Evolutionary conservation across 2,888 invertebrate genomes (phyloP), one percentile per base, ranked within the genome.

Genomic region (Punctoribates punctum): DNA sequence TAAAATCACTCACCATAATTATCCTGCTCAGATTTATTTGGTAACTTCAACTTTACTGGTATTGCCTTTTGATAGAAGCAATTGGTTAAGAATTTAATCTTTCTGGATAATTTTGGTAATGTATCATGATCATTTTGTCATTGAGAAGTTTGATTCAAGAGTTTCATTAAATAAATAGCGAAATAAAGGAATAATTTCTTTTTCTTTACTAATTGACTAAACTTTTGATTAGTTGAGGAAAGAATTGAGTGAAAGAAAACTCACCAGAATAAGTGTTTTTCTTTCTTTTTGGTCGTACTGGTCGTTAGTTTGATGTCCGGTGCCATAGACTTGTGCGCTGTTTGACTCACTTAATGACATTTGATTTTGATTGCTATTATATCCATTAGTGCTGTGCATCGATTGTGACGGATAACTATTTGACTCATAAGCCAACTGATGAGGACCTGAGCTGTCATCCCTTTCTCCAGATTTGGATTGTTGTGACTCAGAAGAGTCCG

Each of bases 261-360:
- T 29, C 5, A 65, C 65, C 34, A 65, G 27, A 38, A 65, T 65
- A 29, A 65, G n/a, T 13, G 65, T 65, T 34, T 65, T 65, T 65
- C 38, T 29, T 6, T 65, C 65, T 65, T 65, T 65, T 29, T 15
- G 6, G 34, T 65, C 65, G 9, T n/a, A 65, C 13, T 65, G 65
- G 20, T 57, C 25, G 6, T 57, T 25, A n/a, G 9, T 57, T 25
- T 57, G 57, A 57, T 57, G 25, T 57, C 34, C 29, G 38, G 65
- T 34, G 27, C 65, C 38, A 65, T 38, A 29, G n/a, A 20, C 34
- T 11, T 29, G 38, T 15, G 34, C 17, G 29, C 38, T 20, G 29
- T 17, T 62, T 8, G 65, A 65, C 9, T 29, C 6, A 65, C 13
- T 8, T 29, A 5, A 29, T 23, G 27, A 57, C 57, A 23, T 13